Evolutionary conservation across 2,797 vertebrate genomes (phyloP), one percentile per base, ranked within the genome.

Genomic region (Anisognathus igniventris): DNA sequence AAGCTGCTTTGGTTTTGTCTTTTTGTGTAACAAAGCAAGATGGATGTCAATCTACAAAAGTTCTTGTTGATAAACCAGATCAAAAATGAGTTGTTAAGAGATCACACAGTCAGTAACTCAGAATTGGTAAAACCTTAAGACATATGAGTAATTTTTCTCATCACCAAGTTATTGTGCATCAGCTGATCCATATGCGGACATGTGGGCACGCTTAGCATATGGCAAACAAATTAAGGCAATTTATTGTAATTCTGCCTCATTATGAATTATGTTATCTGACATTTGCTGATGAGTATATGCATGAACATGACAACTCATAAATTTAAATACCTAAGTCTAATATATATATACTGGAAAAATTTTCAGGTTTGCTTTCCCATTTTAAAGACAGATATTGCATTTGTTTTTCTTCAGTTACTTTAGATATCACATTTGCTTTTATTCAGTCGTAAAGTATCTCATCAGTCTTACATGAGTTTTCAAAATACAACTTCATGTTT

Each of bases 151-250:
- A 92, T 91, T 76, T 71, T 96, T 92, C 71, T 77, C 53, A 74
- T 67, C 72, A 77, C 17, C 77, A 88, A 84, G 44, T 75, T 83
- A 78, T 5, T 86, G 62, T 78, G 47, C 76, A 92, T 92, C 89
- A 95, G 57, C 75, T 91, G 78, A 76, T 95, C 78, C 40, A 61
- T 57, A 87, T 82, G 89, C 60, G 81, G 72, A 87, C 89, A 91
- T 82, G 91, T 93, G 81, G 84, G 92, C 81, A 96, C 6, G 25
- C 37, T 56, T 88, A 85, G 57, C 94, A 96, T 82, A 92, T 86
- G 92, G 85, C 87, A 93, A 93, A 86, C 11, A 79, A 95, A 92
- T 91, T 76, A 76, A 77, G 68, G 82, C 53, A 92, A 77, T 87
- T 85, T 80, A 74, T 42, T 89, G 37, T 71, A 77, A 74, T 61